Conservation (phyloP, 2,888 invertebrate genomes). For the Crocallis elinguaria region DNA sequence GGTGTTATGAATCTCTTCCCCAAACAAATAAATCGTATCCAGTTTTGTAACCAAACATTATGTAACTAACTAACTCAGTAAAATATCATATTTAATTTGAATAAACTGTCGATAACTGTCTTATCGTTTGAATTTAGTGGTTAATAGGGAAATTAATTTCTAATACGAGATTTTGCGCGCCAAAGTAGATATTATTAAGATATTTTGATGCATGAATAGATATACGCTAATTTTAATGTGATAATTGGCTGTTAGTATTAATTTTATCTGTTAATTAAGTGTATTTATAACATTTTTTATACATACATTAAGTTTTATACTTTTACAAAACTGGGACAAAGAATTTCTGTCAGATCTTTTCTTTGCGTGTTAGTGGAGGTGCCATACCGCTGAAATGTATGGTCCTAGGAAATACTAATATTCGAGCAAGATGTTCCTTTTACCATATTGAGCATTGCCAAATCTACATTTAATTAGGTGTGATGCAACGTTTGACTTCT, state of each 20-base stretch:
- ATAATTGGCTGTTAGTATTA: background rate
- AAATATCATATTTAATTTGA: conserved; percentile 16
- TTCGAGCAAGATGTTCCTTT: too few species aligned
- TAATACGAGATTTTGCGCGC: background rate
- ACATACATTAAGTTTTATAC: too few species aligned
- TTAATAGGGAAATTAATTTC: background rate
- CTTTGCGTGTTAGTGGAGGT: too few species aligned
- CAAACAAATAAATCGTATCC: conserved; percentile 5
- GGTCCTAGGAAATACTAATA: too few species aligned
- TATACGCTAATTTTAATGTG: background rate
- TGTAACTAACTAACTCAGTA: background rate
- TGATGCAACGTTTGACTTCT: too few species aligned
- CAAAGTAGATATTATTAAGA: background rate
- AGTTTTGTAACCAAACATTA: conserved; percentile 12
- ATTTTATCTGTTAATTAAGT: too few species aligned
- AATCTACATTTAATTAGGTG: too few species aligned
- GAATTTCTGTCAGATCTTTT: too few species aligned
- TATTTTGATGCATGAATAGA: background rate
- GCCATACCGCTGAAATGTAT: too few species aligned
- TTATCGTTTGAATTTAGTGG: conserved; percentile 8
- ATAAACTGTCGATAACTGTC: conserved; percentile 14
- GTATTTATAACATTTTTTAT: too few species aligned
- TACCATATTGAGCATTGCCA: too few species aligned
- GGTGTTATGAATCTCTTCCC: background rate
- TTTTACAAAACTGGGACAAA: too few species aligned